Evolutionary conservation across 2,888 invertebrate species (phyloP), one percentile per base, ranked within the genome.

Genomic region (Epinotia brunnichana): DNA sequence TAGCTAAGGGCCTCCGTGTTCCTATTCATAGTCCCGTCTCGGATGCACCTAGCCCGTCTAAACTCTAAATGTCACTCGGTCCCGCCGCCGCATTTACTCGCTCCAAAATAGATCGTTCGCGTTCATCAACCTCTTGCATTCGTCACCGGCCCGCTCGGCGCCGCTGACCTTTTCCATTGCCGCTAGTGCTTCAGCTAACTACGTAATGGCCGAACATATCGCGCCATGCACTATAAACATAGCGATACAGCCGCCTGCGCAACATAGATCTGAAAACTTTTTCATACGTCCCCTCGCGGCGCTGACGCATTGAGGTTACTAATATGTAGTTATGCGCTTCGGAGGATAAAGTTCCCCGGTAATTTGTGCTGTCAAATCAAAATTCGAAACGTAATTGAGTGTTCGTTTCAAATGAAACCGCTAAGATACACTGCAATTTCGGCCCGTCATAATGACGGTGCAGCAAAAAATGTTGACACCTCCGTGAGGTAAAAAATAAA

Each of bases 81-180:
- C 88, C 88, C 84, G 78, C 83, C 81, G 87, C 87, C 88, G 86
- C 84, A 86, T 93, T 91, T 93, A 92, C 90, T 88, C 87, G 91
- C 86, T 90, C 91, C 87, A 83, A 93, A 93, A 93, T 93, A 93
- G 92, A 90, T 81, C 81, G 83, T 79, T 78, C 80, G 90, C 92
- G 92, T 92, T 93, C 92, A 90, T 88, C 92, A 92, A 93, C 92
- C 92, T 88, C 91, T 90, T 83, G 85, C 89, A 88, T 87, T 89
- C 89, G 89, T 90, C 91, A 90, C 88, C 87, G 82, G 77, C 79
- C 21, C 80, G 80, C 76, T 80, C 79, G 77, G 79, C 81, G 80
- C 80, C 78, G 77, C 81, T 83, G 85, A 83, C 87, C 87, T 85
- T 85, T 86, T 90, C 87, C 91, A 92, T 87, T 83, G 88, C 80